phyloP scores from a whole-genome alignment of 2,888 invertebrate genomes.

The Allolobophora icterica region DNA sequence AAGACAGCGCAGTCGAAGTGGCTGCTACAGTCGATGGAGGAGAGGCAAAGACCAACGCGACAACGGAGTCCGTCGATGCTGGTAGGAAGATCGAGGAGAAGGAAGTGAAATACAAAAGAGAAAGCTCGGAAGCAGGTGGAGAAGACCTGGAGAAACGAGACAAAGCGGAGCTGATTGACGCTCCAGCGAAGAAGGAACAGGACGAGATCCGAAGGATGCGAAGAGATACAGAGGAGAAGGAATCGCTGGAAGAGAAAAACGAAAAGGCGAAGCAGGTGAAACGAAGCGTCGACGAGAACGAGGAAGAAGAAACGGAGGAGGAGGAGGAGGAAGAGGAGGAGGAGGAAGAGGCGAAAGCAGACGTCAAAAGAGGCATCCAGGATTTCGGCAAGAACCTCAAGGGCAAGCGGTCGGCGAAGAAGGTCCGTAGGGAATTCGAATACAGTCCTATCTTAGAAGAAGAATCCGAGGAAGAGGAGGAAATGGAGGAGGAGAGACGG shows the following conservation, averaged over 20 bases:
- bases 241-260: neutral
- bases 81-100: neutral
- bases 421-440: neutral
- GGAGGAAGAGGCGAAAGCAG: neutral
- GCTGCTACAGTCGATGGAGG: neutral
- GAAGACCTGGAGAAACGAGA: neutral
- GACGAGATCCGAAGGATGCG: neutral
- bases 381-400: neutral
- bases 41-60: neutral
- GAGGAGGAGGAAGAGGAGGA: neutral
- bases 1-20: neutral
- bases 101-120: no score
- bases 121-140: neutral
- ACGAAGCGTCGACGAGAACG: neutral
- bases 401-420: neutral
- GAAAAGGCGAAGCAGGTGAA: neutral
- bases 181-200: neutral
- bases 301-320: neutral
- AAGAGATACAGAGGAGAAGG: neutral
- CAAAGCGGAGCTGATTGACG: neutral
- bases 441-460: neutral
- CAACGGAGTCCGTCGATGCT: neutral
- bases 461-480: neutral
- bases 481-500: neutral
- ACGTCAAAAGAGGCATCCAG: neutral